Percentiles rank a stretch among this genome's conserved stretches.
Evolutionary conservation across 2,888 invertebrate species (phyloP).

Genomic region (Protodeltote pygarga): DNA sequence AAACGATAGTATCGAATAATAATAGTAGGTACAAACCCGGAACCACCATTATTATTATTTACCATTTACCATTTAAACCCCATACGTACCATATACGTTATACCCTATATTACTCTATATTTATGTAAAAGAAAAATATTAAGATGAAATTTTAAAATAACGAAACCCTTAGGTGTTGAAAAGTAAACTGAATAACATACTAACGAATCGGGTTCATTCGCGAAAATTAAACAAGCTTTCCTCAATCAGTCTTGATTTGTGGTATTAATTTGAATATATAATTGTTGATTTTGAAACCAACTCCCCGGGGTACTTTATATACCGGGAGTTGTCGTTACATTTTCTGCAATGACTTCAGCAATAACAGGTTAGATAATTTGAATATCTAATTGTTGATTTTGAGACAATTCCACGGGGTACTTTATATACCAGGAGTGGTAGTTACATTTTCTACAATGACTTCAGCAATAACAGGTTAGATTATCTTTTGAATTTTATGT

Average conservation of each 20-base stretch:
- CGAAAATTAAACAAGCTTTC: conserved; percentile 26
- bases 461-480: conserved; percentile 1
- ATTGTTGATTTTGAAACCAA: conserved; percentile 23
- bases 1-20: too few species aligned
- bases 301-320: conserved; percentile 10
- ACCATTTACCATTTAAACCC: too few species aligned
- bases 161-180: neutral
- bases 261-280: conserved; percentile 25
- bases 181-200: conserved; percentile 2
- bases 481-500: too few species aligned
- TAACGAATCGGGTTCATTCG: conserved; percentile 25
- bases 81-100: too few species aligned
- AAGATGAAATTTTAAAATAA: neutral
- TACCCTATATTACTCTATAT: too few species aligned
- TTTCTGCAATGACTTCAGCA: neutral
- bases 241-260: conserved; percentile 23
- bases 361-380: conserved; percentile 5
- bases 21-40: too few species aligned
- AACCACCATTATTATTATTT: too few species aligned
- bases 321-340: conserved; percentile 6
- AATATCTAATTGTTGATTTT: conserved; percentile 29
- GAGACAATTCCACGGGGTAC: conserved; percentile 12
- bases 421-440: conserved; percentile 5
- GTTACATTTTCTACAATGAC: neutral
- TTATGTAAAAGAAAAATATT: too few species aligned